A percentile compares a stretch with the other conserved stretches of the same genome.
Evolutionary conservation across 2,888 invertebrate genomes (phyloP).

Genomic region (Drosophila anceps): DNA sequence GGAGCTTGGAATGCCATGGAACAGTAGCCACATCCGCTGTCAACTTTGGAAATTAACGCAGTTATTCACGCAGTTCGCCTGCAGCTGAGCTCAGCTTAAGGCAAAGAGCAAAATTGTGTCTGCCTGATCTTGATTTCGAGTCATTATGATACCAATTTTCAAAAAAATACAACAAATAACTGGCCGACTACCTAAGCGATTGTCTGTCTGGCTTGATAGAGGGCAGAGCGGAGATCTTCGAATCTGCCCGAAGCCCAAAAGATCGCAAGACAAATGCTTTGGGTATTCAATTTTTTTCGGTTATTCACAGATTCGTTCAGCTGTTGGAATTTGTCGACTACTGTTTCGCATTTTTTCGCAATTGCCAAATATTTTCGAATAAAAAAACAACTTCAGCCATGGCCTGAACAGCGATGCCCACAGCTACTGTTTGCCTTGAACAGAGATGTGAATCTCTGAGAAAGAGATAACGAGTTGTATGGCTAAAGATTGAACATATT

Average conservation of each 20-base stretch:
- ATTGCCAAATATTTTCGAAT: conserved; percentile 53
- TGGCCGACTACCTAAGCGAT: conserved; percentile 31
- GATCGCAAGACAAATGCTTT: conserved; percentile 45
- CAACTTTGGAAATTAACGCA: conserved; percentile 78
- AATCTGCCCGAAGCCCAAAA: conserved; percentile 8
- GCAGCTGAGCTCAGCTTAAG: conserved; percentile 6
- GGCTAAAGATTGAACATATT: not conserved
- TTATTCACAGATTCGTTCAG: conserved; percentile 69
- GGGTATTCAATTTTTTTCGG: conserved; percentile 44
- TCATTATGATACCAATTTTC: conserved; percentile 72
- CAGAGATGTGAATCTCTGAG: not conserved
- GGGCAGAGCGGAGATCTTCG: conserved; percentile 12
- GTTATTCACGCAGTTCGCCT: conserved; percentile 69
- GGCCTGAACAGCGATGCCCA: conserved; percentile 9
- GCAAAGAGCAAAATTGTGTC: conserved; percentile 73
- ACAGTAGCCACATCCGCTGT: conserved; percentile 81
- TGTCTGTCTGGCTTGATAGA: conserved; percentile 1
- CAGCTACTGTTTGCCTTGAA: conserved; percentile 19
- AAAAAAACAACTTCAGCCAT: conserved; percentile 11
- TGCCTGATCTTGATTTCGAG: conserved; percentile 73
- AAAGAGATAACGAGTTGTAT: not conserved
- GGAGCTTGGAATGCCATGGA: conserved; percentile 50
- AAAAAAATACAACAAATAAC: conserved; percentile 38
- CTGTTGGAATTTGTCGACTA: conserved; percentile 77
- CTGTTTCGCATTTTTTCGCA: conserved; percentile 72